Conservation (phyloP, 92 coral and sea anemone genomes). For the Heliopora coerulea region DNA sequence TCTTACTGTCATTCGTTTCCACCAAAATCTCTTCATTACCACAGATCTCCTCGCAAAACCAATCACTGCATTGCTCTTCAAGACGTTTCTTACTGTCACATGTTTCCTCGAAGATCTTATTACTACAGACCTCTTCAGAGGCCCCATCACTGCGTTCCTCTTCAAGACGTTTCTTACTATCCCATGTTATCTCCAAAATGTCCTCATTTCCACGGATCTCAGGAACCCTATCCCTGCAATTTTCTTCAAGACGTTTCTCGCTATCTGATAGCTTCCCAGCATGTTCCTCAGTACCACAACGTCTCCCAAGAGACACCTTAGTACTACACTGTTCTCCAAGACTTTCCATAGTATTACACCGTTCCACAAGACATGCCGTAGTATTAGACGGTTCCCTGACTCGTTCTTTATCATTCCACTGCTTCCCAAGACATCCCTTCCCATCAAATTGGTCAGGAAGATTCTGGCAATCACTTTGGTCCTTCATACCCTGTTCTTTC, state of each 20-base stretch:
- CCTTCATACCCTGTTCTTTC: not conserved
- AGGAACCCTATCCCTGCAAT: not conserved
- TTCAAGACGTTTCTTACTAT: too few species aligned
- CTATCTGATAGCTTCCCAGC: not conserved
- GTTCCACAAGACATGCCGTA: not conserved
- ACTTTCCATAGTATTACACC: not conserved
- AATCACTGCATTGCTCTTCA: too few species aligned
- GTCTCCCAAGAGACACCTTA: not conserved
- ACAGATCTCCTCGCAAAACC: too few species aligned
- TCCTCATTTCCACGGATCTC: not conserved
- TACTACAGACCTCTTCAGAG: not conserved
- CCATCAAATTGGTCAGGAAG: not conserved
- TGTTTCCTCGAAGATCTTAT: too few species aligned
- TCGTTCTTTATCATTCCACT: not conserved
- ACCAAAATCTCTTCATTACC: not conserved
- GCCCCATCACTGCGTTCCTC: not conserved
- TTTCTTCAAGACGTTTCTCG: not conserved
- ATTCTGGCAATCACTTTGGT: too few species aligned
- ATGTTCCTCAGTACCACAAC: not conserved
- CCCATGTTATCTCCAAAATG: too few species aligned
- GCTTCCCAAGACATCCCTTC: not conserved
- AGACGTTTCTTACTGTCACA: too few species aligned
- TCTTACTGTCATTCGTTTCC: not conserved
- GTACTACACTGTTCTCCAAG: not conserved
- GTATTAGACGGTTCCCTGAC: not conserved